These are phyloP conservation scores for Furnarius figulus DNA, from an alignment of 2,113 vertebrate genomes.

Conservation along the genomic window DNA sequence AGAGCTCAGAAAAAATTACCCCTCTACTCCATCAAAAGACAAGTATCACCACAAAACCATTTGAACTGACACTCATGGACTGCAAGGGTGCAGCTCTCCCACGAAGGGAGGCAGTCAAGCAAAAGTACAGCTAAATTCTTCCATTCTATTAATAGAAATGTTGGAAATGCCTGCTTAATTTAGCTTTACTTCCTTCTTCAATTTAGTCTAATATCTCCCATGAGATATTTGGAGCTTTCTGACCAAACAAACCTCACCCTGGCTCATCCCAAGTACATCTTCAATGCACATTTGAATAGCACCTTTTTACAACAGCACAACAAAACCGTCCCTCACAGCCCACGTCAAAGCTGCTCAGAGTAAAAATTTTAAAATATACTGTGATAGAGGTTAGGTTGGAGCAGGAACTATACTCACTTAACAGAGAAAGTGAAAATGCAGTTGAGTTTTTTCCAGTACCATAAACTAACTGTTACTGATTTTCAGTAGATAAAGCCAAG, in stretches of 20 bases:
- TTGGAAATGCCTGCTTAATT: slow-evolving; percentile 44
- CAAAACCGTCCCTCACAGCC: background rate
- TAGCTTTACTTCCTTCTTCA: slow-evolving; percentile 55
- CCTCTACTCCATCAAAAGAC: background rate
- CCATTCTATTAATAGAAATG: slow-evolving; percentile 34
- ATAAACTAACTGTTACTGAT: background rate
- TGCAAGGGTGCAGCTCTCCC: background rate
- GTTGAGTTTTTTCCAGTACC: background rate
- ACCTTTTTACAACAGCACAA: background rate
- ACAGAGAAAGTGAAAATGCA: background rate
- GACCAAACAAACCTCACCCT: background rate
- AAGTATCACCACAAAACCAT: background rate
- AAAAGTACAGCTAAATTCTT: slow-evolving; percentile 26
- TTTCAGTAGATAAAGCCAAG: background rate
- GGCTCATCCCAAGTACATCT: background rate
- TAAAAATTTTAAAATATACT: background rate
- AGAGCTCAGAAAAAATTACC: background rate
- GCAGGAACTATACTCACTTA: background rate
- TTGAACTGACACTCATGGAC: background rate
- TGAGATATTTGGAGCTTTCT: background rate
- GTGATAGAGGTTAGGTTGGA: background rate
- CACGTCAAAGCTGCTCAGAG: background rate
- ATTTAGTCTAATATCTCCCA: slow-evolving; percentile 17
- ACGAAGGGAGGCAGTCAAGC: background rate
- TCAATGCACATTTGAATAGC: background rate